Evolutionary conservation across 2,797 vertebrate species (phyloP).

Genomic region (Propithecus perrieri): DNA sequence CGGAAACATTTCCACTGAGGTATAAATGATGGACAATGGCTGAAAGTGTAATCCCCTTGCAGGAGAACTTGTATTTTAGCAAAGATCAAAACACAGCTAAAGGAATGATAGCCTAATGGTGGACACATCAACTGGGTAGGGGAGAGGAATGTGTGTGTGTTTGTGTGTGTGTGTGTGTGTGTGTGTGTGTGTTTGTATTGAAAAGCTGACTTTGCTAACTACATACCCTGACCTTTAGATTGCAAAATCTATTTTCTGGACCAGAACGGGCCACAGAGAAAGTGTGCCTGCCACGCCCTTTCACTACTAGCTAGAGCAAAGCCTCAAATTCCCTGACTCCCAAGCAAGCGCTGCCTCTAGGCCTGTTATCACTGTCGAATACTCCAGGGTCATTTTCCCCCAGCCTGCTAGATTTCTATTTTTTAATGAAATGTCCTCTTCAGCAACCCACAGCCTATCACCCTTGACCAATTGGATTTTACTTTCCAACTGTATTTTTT

Average conservation of each 20-base stretch:
- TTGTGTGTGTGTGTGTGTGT: not conserved
- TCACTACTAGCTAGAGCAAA: not conserved
- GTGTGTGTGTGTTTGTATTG: not conserved
- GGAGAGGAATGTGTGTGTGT: not conserved
- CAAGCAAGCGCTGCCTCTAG: not conserved
- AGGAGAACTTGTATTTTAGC: constrained; percentile 27
- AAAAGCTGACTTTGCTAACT: not conserved
- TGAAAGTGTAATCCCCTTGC: not conserved
- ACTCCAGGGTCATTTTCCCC: not conserved
- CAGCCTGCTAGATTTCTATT: not conserved
- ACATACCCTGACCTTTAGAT: not conserved
- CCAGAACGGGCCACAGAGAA: not conserved
- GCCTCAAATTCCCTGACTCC: not conserved
- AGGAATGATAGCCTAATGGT: not conserved
- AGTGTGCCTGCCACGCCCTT: not conserved
- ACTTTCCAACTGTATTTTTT: constrained; percentile 41
- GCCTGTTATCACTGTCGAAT: not conserved
- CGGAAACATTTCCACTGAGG: not conserved
- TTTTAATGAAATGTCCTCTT: constrained; percentile 57
- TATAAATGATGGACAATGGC: not conserved
- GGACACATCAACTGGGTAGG: not conserved
- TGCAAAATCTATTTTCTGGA: not conserved
- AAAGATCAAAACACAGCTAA: not conserved
- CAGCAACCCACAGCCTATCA: constrained; percentile 37
- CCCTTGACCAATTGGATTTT: not conserved